phyloP scores from a whole-genome alignment of 2,797 vertebrate genomes.

The Squalus acanthias region DNA sequence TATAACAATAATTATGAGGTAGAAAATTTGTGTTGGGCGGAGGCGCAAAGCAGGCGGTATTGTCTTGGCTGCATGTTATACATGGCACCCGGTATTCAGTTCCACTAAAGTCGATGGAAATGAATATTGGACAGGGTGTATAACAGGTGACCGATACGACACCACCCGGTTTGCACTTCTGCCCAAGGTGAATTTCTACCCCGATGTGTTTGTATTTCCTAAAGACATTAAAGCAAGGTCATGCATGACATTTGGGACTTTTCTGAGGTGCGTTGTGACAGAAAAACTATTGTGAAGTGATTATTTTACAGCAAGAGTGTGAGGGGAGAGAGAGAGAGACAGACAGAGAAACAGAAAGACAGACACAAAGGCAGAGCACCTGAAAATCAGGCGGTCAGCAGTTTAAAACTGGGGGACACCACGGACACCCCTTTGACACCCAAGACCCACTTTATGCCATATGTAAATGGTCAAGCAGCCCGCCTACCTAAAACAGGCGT shows the following conservation, averaged over 20 bases:
- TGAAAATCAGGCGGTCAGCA: background rate
- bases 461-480: background rate
- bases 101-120: background rate
- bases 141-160: no score
- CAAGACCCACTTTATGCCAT: background rate
- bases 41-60: background rate
- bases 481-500: background rate
- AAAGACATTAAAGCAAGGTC: no score
- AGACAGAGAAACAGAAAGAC: background rate
- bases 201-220: background rate
- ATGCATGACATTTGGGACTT: background rate
- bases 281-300: background rate
- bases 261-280: background rate
- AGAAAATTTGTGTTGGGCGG: background rate
- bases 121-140: background rate
- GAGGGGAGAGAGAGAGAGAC: background rate
- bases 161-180: background rate
- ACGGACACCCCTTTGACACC: background rate
- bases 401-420: background rate
- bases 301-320: background rate
- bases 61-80: background rate
- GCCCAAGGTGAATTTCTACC: background rate
- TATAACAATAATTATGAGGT: background rate
- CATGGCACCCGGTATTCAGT: background rate
- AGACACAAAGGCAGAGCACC: background rate